Evolutionary conservation across 2,113 vertebrate species (phyloP).

Genomic region (Otis tarda): DNA sequence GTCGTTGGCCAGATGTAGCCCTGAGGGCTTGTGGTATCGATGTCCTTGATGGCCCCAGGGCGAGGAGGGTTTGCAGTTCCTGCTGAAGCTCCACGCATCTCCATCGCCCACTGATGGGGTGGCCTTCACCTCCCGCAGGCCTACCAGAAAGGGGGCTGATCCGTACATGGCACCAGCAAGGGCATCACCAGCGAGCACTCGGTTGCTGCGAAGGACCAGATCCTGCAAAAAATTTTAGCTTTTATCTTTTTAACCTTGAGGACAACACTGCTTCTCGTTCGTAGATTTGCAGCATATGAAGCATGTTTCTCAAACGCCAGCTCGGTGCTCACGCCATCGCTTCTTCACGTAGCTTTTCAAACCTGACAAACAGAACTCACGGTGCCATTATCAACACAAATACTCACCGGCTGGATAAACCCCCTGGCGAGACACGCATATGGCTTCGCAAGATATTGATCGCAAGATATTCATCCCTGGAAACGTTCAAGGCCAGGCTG

Average conservation of each 20-base stretch:
- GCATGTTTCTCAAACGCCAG: fast-evolving
- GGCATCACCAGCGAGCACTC: too few species aligned
- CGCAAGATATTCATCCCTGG: too few species aligned
- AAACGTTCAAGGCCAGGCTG: too few species aligned
- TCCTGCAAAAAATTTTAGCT: neutral
- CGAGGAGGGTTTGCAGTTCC: neutral
- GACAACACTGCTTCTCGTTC: fast-evolving
- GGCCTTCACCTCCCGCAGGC: neutral
- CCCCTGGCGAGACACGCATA: neutral
- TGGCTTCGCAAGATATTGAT: neutral
- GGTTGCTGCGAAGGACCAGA: neutral
- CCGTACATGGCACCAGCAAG: neutral
- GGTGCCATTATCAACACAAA: neutral
- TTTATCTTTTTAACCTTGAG: too few species aligned
- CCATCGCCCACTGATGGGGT: neutral
- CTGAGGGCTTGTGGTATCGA: fast-evolving
- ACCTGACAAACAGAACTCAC: neutral
- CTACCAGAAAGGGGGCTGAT: neutral
- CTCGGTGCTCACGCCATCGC: fast-evolving
- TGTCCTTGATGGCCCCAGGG: fast-evolving
- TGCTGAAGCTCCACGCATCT: neutral
- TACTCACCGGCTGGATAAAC: neutral
- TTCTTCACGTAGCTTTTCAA: neutral
- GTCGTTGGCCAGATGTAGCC: neutral
- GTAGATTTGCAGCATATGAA: neutral